Conservation (phyloP, 1,140 invertebrate genomes). For the Drosophila teissieri region DNA sequence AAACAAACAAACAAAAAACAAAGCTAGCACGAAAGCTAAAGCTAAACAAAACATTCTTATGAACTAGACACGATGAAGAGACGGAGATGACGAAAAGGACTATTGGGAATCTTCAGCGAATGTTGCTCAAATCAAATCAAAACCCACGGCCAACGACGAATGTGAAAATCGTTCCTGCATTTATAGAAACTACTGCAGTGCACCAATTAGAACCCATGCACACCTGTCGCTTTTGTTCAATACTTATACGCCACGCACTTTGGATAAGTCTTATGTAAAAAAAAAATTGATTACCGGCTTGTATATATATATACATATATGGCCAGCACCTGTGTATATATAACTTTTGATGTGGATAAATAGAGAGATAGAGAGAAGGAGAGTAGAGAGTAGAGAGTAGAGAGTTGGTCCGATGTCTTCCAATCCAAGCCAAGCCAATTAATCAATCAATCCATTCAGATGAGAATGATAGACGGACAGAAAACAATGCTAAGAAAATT, state of each 20-base stretch:
- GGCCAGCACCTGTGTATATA: slow-evolving; percentile 9
- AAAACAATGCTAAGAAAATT: slow-evolving; percentile 7
- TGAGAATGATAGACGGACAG: slow-evolving; percentile 3
- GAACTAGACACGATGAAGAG: slow-evolving; percentile 9
- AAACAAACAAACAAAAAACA: neutral
- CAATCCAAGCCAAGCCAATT: slow-evolving; percentile 6
- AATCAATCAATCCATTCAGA: slow-evolving; percentile 12
- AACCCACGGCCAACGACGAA: slow-evolving; percentile 12
- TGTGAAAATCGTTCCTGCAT: slow-evolving; percentile 37
- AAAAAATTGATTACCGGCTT: slow-evolving; percentile 21
- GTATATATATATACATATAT: slow-evolving; percentile 6
- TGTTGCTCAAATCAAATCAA: slow-evolving; percentile 29
- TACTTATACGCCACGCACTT: slow-evolving; percentile 20
- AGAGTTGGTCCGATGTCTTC: slow-evolving; percentile 34
- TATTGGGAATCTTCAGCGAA: slow-evolving; percentile 19
- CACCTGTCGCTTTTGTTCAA: slow-evolving; percentile 30
- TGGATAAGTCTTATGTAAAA: slow-evolving; percentile 26
- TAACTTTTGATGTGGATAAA: slow-evolving; percentile 5
- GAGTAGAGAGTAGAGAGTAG: neutral
- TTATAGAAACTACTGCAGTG: slow-evolving; percentile 32
- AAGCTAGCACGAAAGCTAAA: neutral
- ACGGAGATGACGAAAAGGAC: neutral
- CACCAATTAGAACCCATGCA: slow-evolving; percentile 21
- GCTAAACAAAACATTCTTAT: slow-evolving; percentile 16
- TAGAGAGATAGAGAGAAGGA: neutral